A percentile compares a stretch with the other conserved stretches of the same genome.
Conservation (phyloP, 2,888 invertebrate species). For the Brachylomia viminalis region DNA sequence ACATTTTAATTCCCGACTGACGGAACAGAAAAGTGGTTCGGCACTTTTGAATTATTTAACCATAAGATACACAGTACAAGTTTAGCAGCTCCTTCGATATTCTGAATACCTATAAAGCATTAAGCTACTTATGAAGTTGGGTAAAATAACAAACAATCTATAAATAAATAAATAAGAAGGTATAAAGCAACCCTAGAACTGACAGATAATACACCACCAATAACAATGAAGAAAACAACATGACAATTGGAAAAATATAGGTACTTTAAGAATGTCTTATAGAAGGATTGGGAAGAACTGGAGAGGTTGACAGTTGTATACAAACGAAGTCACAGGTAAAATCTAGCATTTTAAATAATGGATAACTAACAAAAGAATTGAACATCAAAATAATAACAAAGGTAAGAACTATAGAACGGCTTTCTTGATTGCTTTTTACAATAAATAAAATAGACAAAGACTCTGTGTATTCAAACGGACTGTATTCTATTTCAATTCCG, state of each 20-base stretch:
- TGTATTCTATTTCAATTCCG: conserved; percentile 33
- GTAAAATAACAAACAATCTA: neutral
- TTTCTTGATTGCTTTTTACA: conserved; percentile 13
- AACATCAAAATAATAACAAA: neutral
- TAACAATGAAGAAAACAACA: neutral
- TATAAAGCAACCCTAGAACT: neutral
- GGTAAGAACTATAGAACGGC: neutral
- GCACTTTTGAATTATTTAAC: neutral
- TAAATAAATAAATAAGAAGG: neutral
- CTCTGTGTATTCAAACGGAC: conserved; percentile 31
- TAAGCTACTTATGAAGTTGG: neutral
- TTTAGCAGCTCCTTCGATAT: neutral
- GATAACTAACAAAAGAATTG: conserved; percentile 6
- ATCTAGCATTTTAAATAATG: neutral
- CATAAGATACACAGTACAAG: neutral
- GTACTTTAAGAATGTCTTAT: too few relatives aligned
- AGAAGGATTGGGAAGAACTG: neutral
- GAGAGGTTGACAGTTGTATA: neutral
- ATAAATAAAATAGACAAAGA: conserved; percentile 41
- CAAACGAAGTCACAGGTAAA: conserved; percentile 4
- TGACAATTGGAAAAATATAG: neutral
- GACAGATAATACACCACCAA: neutral
- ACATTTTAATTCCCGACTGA: neutral
- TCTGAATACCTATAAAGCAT: neutral
- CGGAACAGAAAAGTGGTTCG: neutral